Evolutionary conservation across 2,797 vertebrate species (phyloP), one percentile per base, ranked within the genome.

Genomic region (Hipposideros larvatus): DNA sequence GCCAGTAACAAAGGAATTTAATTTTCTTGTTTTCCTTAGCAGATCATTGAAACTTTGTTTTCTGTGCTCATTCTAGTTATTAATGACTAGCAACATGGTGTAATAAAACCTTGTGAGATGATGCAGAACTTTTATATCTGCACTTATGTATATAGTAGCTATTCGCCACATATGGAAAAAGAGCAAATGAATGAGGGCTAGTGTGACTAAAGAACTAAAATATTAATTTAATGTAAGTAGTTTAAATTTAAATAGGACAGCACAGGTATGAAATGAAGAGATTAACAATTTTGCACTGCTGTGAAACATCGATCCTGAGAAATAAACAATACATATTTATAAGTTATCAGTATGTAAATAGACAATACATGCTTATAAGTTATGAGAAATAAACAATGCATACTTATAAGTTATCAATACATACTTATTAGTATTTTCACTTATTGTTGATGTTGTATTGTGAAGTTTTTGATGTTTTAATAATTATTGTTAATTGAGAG

Each of bases 401-500:
- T 48, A 48, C 46, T 48, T 11, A 51, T 14, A 48, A 48, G 48
- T 51, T 14, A 51, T 15, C 48, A 51, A 51, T 51, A 48, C 48
- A 51, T 51, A 51, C 48, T 51, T 63, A 22, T 14, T 63, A 22
- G 5, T 48, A 11, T 51, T 87, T 59, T 46, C 31, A 68, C 11
- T 80, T 66, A 63, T 14, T 80, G 5, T 24, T 51, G 7, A 15
- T 63, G 8, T 22, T 48, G 15, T 16, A 75, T 24, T 43, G 19
- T 61, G 22, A 77, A 3, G 21, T 87, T 80, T 87, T 1, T 34
- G 22, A 2, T 66, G 1, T 79, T 91, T 88, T 87, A 70, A 80
- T 82, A 43, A 48, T 85, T 57, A 43, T 41, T 31, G 24, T 96
- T 96, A 77, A 91, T 97, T 77, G 57, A 75, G 28, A 86, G 92